These are phyloP conservation scores for Acanthornis magna DNA, from an alignment of 2,797 vertebrate genomes.

Conservation along the genomic window DNA sequence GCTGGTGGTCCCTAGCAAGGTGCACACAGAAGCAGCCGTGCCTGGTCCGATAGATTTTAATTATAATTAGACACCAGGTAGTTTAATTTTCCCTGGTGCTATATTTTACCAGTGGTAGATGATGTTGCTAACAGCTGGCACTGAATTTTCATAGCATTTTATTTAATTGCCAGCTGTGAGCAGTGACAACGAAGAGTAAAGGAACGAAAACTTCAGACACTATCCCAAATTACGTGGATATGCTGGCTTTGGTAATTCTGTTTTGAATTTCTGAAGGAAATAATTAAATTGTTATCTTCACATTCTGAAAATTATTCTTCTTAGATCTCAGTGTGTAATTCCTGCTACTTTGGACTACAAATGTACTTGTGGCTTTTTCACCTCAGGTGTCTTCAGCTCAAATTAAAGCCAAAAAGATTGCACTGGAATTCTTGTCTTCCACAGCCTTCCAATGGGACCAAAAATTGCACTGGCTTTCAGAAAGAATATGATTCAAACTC, in stretches of 20 bases:
- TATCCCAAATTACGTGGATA: not conserved
- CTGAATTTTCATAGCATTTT: not conserved
- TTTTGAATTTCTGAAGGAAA: not conserved
- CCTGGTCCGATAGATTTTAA: not conserved
- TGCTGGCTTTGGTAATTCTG: not conserved
- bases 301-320: not conserved
- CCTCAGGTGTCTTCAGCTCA: not conserved
- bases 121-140: not conserved
- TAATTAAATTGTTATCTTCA: not conserved
- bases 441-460: not conserved
- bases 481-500: not conserved
- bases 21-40: not conserved
- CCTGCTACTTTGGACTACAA: not conserved
- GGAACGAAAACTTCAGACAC: not conserved
- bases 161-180: not conserved
- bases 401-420: not conserved
- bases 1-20: not conserved
- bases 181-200: not conserved
- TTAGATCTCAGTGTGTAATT: not conserved
- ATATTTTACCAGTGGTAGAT: not conserved
- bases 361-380: not conserved
- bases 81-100: not conserved
- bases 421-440: not conserved
- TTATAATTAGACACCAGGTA: not conserved
- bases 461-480: not conserved